Conservation (phyloP, 2,888 invertebrate genomes). For the Tiliacea aurago region DNA sequence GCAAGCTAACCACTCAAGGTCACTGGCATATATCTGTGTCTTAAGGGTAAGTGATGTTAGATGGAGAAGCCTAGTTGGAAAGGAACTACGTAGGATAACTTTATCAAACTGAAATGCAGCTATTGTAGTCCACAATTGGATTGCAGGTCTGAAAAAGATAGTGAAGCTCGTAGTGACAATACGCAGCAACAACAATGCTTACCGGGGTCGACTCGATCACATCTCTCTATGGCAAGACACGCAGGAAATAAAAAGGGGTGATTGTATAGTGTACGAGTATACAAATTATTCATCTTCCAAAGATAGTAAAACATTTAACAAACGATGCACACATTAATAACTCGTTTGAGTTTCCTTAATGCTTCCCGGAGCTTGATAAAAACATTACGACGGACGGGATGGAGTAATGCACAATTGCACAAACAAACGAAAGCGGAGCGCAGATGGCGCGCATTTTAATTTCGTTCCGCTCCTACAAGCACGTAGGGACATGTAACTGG, state of each 20-base stretch:
- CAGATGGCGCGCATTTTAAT: constrained; percentile 73
- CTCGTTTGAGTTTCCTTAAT: constrained; percentile 62
- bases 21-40: too few species aligned
- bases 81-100: not conserved
- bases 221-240: too few species aligned
- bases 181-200: not conserved
- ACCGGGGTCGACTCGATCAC: not conserved
- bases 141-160: not conserved
- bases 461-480: constrained; percentile 63
- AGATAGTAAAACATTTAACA: constrained; percentile 37
- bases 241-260: not conserved
- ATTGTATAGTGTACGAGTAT: too few species aligned
- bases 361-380: constrained; percentile 63
- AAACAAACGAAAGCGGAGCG: constrained; percentile 67
- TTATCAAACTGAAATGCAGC: not conserved
- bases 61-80: not conserved
- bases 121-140: not conserved
- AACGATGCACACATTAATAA: constrained; percentile 53
- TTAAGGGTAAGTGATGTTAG: not conserved
- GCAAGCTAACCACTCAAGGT: too few species aligned
- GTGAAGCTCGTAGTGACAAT: not conserved
- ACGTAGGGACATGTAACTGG: constrained; percentile 64
- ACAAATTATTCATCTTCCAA: constrained; percentile 34
- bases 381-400: constrained; percentile 62
- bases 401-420: constrained; percentile 64